Conservation (phyloP, 2,888 invertebrate species). For the Mycalesis mineus region DNA sequence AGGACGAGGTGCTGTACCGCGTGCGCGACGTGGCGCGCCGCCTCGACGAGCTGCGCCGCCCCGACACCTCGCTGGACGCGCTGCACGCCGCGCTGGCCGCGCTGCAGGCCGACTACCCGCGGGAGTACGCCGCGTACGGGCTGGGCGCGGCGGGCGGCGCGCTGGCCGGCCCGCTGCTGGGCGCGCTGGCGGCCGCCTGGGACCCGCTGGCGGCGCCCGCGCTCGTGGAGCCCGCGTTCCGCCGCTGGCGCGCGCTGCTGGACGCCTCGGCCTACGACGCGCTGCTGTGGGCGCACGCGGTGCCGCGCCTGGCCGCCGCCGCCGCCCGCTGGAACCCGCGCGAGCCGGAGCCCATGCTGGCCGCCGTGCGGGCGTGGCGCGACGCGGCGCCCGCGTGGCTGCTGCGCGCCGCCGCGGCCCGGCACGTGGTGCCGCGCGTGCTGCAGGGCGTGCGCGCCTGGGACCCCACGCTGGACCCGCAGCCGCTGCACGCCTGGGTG, state of each 20-base stretch:
- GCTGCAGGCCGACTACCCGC: slow-evolving; percentile 57
- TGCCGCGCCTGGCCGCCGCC: slow-evolving; percentile 87
- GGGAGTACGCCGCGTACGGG: slow-evolving; percentile 90
- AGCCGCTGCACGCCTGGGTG: slow-evolving; percentile 98
- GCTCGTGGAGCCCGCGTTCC: slow-evolving; percentile 80
- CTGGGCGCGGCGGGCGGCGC: slow-evolving; percentile 90
- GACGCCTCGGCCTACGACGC: slow-evolving; percentile 86
- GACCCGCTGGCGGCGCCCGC: slow-evolving; percentile 84
- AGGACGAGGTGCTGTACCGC: slow-evolving; percentile 81
- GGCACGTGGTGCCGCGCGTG: slow-evolving; percentile 87
- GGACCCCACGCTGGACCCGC: slow-evolving; percentile 96
- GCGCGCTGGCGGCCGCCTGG: slow-evolving; percentile 86
- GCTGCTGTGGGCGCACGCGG: slow-evolving; percentile 93
- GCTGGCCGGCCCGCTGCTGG: slow-evolving; percentile 89
- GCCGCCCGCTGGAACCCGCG: slow-evolving; percentile 90
- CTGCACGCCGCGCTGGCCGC: slow-evolving; percentile 66
- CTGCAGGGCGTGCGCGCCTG: slow-evolving; percentile 89
- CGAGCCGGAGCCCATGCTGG: slow-evolving; percentile 86
- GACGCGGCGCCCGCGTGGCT: slow-evolving; percentile 90
- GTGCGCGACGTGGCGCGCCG: slow-evolving; percentile 81
- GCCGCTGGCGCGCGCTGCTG: slow-evolving; percentile 84
- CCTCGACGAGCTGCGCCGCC: slow-evolving; percentile 79
- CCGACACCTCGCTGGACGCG: slow-evolving; percentile 52
- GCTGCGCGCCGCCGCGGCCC: slow-evolving; percentile 87
- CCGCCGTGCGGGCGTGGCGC: slow-evolving; percentile 88